Conservation (phyloP, 2,113 vertebrate species). For the Passer domesticus region DNA sequence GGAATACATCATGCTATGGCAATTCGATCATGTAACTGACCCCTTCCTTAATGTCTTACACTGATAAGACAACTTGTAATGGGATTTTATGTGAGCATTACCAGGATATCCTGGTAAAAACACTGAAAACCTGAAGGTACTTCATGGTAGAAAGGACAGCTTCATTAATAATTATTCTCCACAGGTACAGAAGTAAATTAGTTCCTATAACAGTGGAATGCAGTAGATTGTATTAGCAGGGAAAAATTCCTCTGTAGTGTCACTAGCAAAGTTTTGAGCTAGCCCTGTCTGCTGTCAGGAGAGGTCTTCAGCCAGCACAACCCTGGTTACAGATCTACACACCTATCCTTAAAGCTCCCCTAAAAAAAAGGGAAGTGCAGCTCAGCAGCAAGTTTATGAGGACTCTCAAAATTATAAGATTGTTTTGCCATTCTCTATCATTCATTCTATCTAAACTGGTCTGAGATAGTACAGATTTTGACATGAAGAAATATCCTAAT, state of each 20-base stretch:
- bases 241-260: background rate
- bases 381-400: background rate
- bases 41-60: background rate
- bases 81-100: background rate
- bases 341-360: accelerated
- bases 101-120: background rate
- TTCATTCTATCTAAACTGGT: background rate
- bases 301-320: background rate
- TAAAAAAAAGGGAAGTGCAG: background rate
- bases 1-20: background rate
- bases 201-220: background rate
- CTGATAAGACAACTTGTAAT: background rate
- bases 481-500: background rate
- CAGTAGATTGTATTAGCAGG: background rate
- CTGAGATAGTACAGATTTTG: background rate
- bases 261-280: background rate
- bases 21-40: background rate
- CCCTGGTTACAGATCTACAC: background rate
- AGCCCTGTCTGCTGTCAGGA: background rate
- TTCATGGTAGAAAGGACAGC: background rate
- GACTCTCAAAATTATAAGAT: background rate
- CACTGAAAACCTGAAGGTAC: background rate
- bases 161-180: background rate
- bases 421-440: background rate
- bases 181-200: background rate